Evolutionary conservation across 2,113 vertebrate genomes (phyloP).

Genomic region (Pseudorectes ferrugineus): DNA sequence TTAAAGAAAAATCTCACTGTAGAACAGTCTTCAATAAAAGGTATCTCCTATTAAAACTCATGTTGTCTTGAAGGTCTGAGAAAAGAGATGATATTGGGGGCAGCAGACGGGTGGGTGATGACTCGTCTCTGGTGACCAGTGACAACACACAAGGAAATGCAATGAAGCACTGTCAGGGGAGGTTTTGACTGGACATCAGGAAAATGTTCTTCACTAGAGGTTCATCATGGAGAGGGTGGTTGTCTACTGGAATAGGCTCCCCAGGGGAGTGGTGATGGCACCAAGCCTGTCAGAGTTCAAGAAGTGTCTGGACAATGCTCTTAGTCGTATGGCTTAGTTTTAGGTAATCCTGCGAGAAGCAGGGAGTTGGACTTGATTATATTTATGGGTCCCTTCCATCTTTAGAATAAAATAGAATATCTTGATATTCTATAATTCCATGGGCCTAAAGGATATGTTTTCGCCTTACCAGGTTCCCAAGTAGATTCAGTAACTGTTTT

Average conservation of each 20-base stretch:
- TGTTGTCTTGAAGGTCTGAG: background rate
- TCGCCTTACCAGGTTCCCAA: background rate
- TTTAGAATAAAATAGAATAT: background rate
- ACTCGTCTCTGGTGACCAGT: background rate
- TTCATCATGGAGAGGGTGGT: background rate
- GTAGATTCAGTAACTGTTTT: background rate
- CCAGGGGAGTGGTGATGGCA: background rate
- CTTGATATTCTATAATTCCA: background rate
- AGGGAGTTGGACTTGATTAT: background rate
- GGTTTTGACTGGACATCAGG: background rate
- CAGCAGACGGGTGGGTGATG: background rate
- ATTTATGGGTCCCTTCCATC: background rate
- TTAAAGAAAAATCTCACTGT: background rate
- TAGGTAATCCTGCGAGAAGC: background rate
- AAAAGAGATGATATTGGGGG: background rate
- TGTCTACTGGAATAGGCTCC: rapidly evolving
- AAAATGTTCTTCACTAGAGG: background rate
- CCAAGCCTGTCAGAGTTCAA: background rate
- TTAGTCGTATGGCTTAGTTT: background rate
- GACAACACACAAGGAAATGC: background rate
- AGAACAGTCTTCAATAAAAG: background rate
- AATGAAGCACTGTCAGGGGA: background rate
- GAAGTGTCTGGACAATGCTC: background rate
- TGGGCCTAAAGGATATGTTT: background rate
- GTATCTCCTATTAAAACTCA: background rate